Base-by-base conservation (phyloP, 2,797 vertebrate species). In the Coluber constrictor region DNA sequence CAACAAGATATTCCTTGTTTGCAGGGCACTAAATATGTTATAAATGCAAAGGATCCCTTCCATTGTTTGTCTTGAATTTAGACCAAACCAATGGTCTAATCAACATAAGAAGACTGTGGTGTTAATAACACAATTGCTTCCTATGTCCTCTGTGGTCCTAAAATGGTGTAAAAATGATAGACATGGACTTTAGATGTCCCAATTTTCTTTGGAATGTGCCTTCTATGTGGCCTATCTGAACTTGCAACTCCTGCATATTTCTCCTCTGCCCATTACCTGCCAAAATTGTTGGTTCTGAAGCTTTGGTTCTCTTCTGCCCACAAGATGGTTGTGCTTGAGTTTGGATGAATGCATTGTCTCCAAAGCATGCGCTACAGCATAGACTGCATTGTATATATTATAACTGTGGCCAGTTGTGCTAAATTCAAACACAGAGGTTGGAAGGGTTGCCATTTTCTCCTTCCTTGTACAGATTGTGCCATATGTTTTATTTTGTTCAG, bases 381-480 rank as follows among this genome's bases (percentile, higher is more conserved):
- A 61, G 37, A 60, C 56, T 6, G 92, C 92, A 37, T 60, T 92
- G 87, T 89, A 92, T 18, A 61, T 18, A 55, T 47, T 92, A 43
- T 92, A 92, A 12, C 92, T 92, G 12, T 92, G 88, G 9, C 56
- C 57, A 37, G 92, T 55, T 29, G 86, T 90, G 29, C 55, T 61
- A 29, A 63, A 54, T 55, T 86, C 92, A 86, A 92, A 92, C 25
- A 61, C 16, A 4, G 88, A 37, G 0, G 29, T 13, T 18, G 88
- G 70, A 61, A 92, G 88, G 1, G 7, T 29, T 59, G 89, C 88
- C 57, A 92, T 59, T 5, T 90, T 92, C 88, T 92, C 92, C 10
- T 56, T 16, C 8, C 88, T 60, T 20, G 37, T 90, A 60, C 92
- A 92, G 9, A 18, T 8, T 20, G 16, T 57, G 16, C 18, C 66